Conservation (phyloP, 2,113 vertebrate genomes). For the Epinephelus fuscoguttatus region DNA sequence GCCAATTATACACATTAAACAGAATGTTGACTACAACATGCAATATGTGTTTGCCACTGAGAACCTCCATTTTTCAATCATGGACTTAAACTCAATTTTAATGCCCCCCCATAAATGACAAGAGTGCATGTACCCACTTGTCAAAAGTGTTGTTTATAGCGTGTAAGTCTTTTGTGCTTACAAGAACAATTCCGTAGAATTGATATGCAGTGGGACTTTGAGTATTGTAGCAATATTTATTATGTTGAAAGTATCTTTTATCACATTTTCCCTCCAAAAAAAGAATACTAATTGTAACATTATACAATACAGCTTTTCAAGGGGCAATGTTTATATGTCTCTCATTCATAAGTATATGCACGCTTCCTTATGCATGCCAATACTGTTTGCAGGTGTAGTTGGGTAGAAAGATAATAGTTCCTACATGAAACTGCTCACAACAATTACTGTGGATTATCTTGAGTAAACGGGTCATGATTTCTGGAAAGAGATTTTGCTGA, state of each 20-base stretch:
- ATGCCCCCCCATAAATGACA: not conserved
- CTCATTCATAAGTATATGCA: no score
- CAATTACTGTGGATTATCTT: no score
- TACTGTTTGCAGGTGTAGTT: no score
- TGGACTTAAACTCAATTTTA: not conserved
- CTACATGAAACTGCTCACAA: no score
- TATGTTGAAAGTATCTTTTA: not conserved
- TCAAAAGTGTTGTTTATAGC: not conserved
- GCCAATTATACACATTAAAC: not conserved
- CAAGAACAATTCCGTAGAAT: not conserved
- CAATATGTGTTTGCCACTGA: not conserved
- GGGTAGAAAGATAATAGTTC: no score
- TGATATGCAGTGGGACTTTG: not conserved
- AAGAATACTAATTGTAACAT: not conserved
- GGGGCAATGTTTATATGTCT: no score
- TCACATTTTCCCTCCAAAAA: no score
- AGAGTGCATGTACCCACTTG: not conserved
- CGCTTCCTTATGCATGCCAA: no score
- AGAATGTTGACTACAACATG: not conserved
- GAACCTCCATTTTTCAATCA: not conserved
- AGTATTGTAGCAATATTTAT: not conserved
- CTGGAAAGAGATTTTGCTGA: no score
- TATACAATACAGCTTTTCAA: not conserved
- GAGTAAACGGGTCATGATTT: no score
- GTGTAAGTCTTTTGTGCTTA: not conserved